These are phyloP conservation scores for Agrotis puta DNA, from an alignment of 2,888 invertebrate genomes.

Conservation along the genomic window DNA sequence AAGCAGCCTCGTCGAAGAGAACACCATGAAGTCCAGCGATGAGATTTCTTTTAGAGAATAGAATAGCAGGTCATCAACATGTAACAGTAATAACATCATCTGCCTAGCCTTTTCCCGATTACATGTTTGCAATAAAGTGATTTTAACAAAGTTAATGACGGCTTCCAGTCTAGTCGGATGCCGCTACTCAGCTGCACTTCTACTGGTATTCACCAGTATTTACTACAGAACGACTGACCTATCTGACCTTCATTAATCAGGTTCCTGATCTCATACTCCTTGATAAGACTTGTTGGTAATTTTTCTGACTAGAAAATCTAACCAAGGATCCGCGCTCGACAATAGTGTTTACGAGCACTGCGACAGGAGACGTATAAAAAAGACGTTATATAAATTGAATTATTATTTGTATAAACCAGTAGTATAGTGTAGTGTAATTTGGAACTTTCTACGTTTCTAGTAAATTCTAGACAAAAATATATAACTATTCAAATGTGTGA, in stretches of 20 bases:
- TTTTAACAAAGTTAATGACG: not conserved
- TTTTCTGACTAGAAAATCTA: too few relatives aligned
- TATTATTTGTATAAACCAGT: not conserved
- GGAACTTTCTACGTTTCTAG: slow-evolving; percentile 1
- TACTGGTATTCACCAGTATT: not conserved
- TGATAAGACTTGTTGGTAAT: not conserved
- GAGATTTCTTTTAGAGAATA: too few relatives aligned
- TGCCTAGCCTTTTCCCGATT: not conserved
- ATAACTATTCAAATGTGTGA: not conserved
- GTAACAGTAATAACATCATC: not conserved
- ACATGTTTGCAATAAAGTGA: too few relatives aligned
- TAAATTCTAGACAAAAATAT: not conserved
- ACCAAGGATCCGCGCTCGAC: not conserved
- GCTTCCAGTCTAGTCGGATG: not conserved
- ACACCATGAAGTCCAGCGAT: too few relatives aligned
- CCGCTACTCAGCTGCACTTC: too few relatives aligned
- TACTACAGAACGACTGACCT: not conserved
- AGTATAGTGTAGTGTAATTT: not conserved
- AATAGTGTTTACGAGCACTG: not conserved
- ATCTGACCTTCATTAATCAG: not conserved
- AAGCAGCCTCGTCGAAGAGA: too few relatives aligned
- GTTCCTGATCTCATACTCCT: not conserved
- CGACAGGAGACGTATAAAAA: not conserved
- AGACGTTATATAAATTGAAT: not conserved
- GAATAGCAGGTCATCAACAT: too few relatives aligned